Evolutionary conservation across 2,113 vertebrate genomes (phyloP).

Genomic region (Redunca redunca): DNA sequence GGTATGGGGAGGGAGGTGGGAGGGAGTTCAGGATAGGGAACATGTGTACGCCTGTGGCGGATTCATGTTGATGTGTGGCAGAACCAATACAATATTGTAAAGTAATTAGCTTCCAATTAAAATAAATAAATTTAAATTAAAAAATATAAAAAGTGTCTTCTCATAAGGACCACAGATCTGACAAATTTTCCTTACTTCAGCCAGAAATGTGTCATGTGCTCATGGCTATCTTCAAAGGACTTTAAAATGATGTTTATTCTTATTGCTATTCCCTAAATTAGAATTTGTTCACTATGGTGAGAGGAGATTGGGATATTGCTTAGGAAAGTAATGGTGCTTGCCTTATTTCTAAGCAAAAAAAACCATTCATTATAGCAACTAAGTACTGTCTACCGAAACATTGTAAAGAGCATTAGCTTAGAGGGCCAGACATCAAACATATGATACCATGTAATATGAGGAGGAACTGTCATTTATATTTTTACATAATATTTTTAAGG

Average conservation of each 20-base stretch:
- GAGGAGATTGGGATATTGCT: not conserved
- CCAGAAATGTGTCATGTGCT: not conserved
- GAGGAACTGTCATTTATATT: not conserved
- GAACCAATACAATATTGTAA: too few relatives aligned
- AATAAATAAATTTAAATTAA: too few relatives aligned
- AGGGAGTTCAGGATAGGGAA: too few relatives aligned
- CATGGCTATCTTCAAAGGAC: not conserved
- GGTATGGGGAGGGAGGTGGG: too few relatives aligned
- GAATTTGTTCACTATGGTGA: not conserved
- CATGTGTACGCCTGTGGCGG: rapidly evolving
- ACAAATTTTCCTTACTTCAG: not conserved
- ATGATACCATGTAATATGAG: not conserved
- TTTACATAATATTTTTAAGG: not conserved
- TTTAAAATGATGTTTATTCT: not conserved
- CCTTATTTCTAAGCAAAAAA: not conserved
- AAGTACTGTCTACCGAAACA: not conserved
- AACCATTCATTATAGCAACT: not conserved
- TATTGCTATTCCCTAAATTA: not conserved
- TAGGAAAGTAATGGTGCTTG: not conserved
- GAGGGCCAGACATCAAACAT: not conserved
- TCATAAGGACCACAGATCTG: not conserved
- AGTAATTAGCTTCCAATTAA: too few relatives aligned
- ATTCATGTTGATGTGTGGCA: too few relatives aligned
- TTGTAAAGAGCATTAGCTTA: not conserved
- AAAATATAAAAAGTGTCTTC: not conserved